Percentiles rank a stretch among this genome's conserved stretches.
Conservation (phyloP, 2,113 vertebrate genomes). For the Passer domesticus region DNA sequence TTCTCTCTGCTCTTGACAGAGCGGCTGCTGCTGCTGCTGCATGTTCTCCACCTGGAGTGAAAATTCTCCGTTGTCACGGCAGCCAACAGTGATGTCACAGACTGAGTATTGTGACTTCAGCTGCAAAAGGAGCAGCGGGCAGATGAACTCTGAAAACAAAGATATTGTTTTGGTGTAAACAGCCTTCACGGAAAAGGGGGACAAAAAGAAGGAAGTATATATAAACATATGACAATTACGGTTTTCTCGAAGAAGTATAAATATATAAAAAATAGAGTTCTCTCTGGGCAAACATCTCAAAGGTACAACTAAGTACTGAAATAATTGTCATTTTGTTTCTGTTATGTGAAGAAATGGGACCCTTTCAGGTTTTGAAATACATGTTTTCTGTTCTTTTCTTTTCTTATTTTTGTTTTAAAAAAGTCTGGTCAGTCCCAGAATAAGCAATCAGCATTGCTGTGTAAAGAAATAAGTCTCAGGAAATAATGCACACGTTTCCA, state of each 20-base stretch:
- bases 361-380: background rate
- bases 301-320: background rate
- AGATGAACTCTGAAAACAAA: constrained; percentile 20
- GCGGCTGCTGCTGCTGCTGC: background rate
- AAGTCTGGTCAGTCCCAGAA: background rate
- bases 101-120: background rate
- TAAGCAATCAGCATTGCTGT: background rate
- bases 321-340: background rate
- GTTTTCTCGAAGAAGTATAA: background rate
- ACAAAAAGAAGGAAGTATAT: background rate
- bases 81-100: constrained; percentile 32
- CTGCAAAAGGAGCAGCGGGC: background rate
- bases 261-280: background rate
- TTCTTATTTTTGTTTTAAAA: background rate
- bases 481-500: background rate
- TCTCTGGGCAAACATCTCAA: background rate
- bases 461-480: background rate
- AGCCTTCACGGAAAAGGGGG: background rate
- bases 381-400: background rate
- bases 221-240: background rate
- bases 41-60: background rate
- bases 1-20: background rate
- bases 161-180: constrained; percentile 16
- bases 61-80: background rate
- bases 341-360: background rate